phyloP scores from a whole-genome alignment of 2,113 vertebrate genomes.

The Herpailurus yagouaroundi region DNA sequence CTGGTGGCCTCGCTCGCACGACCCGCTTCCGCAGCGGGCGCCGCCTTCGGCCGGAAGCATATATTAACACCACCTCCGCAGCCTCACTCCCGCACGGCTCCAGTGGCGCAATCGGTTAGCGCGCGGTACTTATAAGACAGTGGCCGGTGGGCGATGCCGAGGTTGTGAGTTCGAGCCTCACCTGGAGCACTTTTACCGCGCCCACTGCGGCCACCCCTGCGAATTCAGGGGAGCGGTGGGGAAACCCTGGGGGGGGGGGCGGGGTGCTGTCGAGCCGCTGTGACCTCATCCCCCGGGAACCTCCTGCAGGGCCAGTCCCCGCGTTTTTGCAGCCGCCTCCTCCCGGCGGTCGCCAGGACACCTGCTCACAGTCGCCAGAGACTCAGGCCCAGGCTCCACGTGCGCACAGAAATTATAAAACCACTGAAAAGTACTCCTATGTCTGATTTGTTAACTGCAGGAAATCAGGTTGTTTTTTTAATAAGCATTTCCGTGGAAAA shows the following conservation, averaged over 20 bases:
- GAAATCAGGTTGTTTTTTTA: background rate
- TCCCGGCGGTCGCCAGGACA: no score
- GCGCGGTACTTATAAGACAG: slow-evolving; percentile 70
- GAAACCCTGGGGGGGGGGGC: accelerated
- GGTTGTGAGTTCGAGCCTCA: slow-evolving; percentile 95
- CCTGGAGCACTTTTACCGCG: slow-evolving; percentile 85
- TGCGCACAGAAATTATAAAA: background rate
- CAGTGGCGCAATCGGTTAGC: slow-evolving; percentile 76
- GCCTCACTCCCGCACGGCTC: accelerated
- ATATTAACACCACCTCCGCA: accelerated
- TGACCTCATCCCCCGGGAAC: no score
- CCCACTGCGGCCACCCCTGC: accelerated
- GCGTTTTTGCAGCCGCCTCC: background rate
- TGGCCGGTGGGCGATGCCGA: slow-evolving; percentile 87
- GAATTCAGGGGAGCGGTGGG: accelerated
- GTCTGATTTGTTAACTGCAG: background rate
- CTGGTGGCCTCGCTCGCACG: no score
- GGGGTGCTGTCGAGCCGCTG: no score
- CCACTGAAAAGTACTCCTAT: background rate
- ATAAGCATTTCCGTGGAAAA: background rate
- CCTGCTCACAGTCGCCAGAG: background rate
- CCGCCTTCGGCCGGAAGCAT: accelerated
- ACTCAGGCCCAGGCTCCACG: no score
- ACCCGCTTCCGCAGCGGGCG: no score
- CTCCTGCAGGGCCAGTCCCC: no score